Percentiles rank a stretch among this genome's conserved stretches.
phyloP scores from a whole-genome alignment of 1,140 invertebrate species.

The Stegodyphus dumicola region DNA sequence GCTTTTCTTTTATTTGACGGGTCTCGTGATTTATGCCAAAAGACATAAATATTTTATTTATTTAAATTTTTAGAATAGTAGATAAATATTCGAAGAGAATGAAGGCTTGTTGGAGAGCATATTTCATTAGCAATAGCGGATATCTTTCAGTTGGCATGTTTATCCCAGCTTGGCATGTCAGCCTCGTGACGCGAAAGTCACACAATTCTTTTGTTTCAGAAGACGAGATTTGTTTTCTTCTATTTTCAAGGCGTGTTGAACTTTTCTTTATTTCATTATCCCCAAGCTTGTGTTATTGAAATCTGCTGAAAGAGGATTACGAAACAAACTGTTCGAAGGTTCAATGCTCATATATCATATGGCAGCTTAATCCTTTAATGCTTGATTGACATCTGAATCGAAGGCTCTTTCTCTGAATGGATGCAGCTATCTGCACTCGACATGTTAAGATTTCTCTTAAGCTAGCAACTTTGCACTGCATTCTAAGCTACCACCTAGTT shows the following conservation, averaged over 20 bases:
- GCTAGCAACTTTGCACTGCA: no score
- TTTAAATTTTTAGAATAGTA: constrained; percentile 54
- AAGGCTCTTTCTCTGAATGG: no score
- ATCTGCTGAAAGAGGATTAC: constrained; percentile 6
- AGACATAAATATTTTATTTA: constrained; percentile 58
- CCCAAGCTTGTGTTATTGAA: not conserved
- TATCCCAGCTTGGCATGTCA: not conserved
- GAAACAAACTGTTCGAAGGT: not conserved
- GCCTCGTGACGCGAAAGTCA: constrained; percentile 21
- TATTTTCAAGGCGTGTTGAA: constrained; percentile 29
- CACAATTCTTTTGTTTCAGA: constrained; percentile 50
- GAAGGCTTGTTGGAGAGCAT: not conserved
- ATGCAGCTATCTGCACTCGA: no score
- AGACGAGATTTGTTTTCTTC: no score
- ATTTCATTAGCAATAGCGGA: constrained; percentile 45
- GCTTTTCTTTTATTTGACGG: constrained; percentile 43
- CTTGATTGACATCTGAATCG: no score
- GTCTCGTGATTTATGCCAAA: constrained; percentile 25
- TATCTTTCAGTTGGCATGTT: constrained; percentile 9
- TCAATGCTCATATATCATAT: no score
- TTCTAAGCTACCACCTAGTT: no score
- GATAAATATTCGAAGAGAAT: constrained; percentile 56
- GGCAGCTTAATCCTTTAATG: no score
- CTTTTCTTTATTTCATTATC: not conserved
- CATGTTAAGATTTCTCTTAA: no score